phyloP scores from a whole-genome alignment of 2,797 vertebrate species.

The Tokudaia muenninki region DNA sequence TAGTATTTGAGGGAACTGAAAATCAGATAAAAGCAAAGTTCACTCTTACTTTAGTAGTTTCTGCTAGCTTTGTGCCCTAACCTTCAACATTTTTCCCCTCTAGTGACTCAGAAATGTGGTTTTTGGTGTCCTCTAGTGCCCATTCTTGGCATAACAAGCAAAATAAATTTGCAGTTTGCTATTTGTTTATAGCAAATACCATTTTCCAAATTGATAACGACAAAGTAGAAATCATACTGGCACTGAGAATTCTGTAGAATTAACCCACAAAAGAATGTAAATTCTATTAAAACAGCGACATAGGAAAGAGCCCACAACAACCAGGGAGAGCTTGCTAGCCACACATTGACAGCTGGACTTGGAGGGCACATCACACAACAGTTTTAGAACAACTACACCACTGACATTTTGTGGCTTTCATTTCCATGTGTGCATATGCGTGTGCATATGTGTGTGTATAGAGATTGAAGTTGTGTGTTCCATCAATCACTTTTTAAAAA shows the following conservation, averaged over 20 bases:
- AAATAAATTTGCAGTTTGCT: not conserved
- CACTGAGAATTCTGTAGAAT: not conserved
- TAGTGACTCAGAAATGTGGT: not conserved
- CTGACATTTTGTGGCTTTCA: not conserved
- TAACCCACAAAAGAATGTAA: not conserved
- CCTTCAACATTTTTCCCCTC: not conserved
- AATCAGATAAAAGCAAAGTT: not conserved
- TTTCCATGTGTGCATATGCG: not conserved
- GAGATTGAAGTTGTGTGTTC: not conserved
- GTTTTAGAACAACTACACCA: not conserved
- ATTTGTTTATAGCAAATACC: not conserved
- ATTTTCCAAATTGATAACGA: conserved; percentile 5
- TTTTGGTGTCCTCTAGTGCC: conserved; percentile 36
- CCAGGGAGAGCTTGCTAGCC: not conserved
- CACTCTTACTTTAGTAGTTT: not conserved
- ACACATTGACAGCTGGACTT: accelerated
- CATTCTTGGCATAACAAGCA: not conserved
- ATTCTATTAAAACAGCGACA: not conserved
- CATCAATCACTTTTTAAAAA: not conserved
- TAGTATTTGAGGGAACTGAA: not conserved
- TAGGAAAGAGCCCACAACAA: not conserved
- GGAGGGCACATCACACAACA: not conserved
- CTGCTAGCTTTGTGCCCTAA: not conserved
- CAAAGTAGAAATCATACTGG: not conserved
- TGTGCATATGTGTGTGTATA: not conserved